Evolutionary conservation across 2,113 vertebrate species (phyloP), one percentile per base, ranked within the genome.

Genomic region (Pelusios castaneus): DNA sequence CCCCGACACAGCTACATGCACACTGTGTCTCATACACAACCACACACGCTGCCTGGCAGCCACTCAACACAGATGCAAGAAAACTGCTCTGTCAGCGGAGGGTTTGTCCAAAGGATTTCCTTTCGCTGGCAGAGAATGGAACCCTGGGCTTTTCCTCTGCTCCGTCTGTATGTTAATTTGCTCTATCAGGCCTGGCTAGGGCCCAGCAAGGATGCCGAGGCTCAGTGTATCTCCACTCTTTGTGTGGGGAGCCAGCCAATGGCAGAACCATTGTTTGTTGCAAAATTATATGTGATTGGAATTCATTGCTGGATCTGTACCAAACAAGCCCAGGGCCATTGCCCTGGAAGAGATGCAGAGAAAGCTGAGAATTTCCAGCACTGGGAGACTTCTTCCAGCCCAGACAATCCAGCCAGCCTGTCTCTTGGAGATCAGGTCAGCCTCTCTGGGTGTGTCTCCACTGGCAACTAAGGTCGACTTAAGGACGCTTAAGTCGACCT

Each of bases 221-320:
- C 90, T 95, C 89, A 81, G 84, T 95, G 94, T 91, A 96, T 96
- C 90, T 92, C 91, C 56, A 87, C 82, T 90, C 84, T 90, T 96
- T 93, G 80, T 93, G 95, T 94, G 92, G 95, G 91, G 91, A 91
- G 92, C 77, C 82, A 95, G 90, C 67, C 78, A 85, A 77, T 7
- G 88, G 93, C 84, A 93, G 92, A 94, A 95, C 91, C 80, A 87
- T 73, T 79, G 80, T 76, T 73, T 0, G 0, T 84, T 92, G 76
- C 67, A 93, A 96, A 96, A 96, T 95, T 94, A 92, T 95, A 95
- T 93, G 79, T 89, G 87, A 89, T 92, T 97, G 88, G 84, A 93
- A 81, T 76, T 95, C 2, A 1, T 88, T 93, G 84, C 85, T 93
- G 93, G 91, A 95, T 83, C 80, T 82, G 84, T 81, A 95, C 82